phyloP scores from a whole-genome alignment of 2,113 vertebrate genomes.

The Protobothrops flavoviridis region DNA sequence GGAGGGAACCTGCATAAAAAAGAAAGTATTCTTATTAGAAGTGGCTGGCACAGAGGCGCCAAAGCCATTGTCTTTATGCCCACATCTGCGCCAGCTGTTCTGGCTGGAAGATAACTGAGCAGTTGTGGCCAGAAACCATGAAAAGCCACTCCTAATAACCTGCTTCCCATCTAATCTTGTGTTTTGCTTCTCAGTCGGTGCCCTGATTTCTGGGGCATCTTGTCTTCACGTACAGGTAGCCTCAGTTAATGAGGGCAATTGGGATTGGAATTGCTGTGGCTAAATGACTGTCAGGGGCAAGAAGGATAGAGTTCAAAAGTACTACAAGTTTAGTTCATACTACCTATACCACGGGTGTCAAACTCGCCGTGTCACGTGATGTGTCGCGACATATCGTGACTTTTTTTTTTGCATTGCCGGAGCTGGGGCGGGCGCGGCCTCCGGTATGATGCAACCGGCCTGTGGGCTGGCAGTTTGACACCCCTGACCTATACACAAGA shows the following conservation, averaged over 20 bases:
- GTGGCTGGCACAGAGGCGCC: not conserved
- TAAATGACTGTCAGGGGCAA: not conserved
- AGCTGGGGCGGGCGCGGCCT: too few relatives aligned
- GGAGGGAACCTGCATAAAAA: slow-evolving; percentile 28
- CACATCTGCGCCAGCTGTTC: slow-evolving; percentile 2
- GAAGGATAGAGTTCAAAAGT: not conserved
- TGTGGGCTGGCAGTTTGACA: too few relatives aligned
- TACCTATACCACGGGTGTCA: not conserved
- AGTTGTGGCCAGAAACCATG: slow-evolving; percentile 16
- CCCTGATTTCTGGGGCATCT: slow-evolving; percentile 1
- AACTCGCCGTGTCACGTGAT: too few relatives aligned
- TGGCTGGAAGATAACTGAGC: not conserved
- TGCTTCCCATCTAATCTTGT: slow-evolving; percentile 24
- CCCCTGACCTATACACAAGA: not conserved
- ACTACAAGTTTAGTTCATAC: not conserved
- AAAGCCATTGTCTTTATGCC: slow-evolving; percentile 13
- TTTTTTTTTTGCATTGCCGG: too few relatives aligned
- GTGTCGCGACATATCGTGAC: too few relatives aligned
- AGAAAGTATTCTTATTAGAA: not conserved
- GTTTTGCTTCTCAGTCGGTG: slow-evolving; percentile 30
- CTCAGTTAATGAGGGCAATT: not conserved
- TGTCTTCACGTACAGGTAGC: not conserved
- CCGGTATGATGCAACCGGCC: too few relatives aligned
- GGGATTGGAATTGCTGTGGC: not conserved
- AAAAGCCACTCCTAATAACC: slow-evolving; percentile 9